phyloP scores from a whole-genome alignment of 2,113 vertebrate species.

The Loxodonta africana region DNA sequence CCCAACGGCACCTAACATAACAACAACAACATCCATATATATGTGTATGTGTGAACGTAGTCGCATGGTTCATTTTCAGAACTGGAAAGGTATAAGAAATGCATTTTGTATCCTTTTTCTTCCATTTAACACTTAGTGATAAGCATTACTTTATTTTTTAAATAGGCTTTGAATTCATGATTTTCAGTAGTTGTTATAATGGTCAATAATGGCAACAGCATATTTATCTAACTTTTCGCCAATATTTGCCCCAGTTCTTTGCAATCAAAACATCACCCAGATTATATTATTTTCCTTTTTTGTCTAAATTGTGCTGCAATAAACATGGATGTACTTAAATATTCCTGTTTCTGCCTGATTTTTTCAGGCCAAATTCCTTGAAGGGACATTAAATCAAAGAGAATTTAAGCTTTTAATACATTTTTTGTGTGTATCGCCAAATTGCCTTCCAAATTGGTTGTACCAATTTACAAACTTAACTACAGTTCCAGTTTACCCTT shows the following conservation, averaged over 20 bases:
- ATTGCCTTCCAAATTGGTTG: background rate
- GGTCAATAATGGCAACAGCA: background rate
- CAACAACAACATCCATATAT: too few species aligned
- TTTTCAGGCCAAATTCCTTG: background rate
- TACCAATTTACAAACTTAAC: background rate
- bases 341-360: background rate
- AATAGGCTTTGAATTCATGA: background rate
- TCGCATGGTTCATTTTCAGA: background rate
- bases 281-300: background rate
- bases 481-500: background rate
- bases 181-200: too few species aligned
- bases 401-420: background rate
- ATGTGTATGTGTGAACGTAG: background rate
- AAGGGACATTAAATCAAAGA: background rate
- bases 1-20: too few species aligned
- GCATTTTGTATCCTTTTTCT: background rate
- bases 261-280: too few species aligned
- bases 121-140: background rate
- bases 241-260: too few species aligned
- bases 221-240: background rate
- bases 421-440: background rate
- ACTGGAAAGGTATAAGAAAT: background rate
- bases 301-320: background rate
- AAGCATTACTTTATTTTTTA: background rate
- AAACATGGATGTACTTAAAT: background rate